Evolutionary conservation across 2,888 invertebrate species (phyloP).

Genomic region (Carpatolechia fugitivella): DNA sequence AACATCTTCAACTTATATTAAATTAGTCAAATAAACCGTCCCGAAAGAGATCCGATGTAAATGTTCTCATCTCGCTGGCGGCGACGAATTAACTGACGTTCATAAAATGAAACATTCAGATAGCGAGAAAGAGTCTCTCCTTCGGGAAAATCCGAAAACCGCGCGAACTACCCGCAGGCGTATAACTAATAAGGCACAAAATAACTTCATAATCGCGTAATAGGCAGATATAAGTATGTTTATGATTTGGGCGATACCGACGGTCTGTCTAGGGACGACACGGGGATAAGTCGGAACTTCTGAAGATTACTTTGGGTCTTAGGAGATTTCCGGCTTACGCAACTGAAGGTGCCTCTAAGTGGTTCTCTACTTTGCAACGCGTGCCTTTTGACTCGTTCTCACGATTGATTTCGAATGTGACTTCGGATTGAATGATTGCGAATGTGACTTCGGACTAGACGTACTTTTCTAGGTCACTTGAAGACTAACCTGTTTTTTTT

Average conservation of each 20-base stretch:
- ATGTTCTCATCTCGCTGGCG: no score
- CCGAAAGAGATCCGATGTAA: no score
- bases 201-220: background rate
- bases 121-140: no score
- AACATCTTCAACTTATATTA: no score
- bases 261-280: conserved; percentile 18
- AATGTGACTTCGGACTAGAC: no score
- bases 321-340: conserved; percentile 56
- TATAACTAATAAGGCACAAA: no score
- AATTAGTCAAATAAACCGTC: no score
- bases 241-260: background rate
- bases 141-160: no score
- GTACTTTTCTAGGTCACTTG: background rate
- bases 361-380: conserved; percentile 37
- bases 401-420: background rate
- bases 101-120: no score
- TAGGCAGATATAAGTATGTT: background rate
- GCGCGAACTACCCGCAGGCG: no score
- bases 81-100: no score
- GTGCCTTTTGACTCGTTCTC: background rate
- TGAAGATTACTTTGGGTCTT: conserved; percentile 48
- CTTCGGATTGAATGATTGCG: background rate
- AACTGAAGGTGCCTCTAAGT: conserved; percentile 45
- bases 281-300: conserved; percentile 29
- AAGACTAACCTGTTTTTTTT: no score